phyloP scores from a whole-genome alignment of 2,113 vertebrate species.

The Pionites leucogaster region DNA sequence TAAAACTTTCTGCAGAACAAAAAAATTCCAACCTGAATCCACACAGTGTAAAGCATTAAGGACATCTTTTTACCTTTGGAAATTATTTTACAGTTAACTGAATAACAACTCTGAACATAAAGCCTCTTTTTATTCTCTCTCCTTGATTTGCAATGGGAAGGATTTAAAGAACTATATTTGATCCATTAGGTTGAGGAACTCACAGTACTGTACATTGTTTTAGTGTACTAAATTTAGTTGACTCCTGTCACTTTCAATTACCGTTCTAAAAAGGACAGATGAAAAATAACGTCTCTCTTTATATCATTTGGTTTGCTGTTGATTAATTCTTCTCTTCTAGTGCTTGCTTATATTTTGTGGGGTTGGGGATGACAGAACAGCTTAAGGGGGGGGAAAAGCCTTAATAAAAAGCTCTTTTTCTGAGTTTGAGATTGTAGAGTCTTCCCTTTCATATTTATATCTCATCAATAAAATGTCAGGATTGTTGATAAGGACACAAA shows the following conservation, averaged over 20 bases:
- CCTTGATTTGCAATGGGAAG: background rate
- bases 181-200: conserved; percentile 24
- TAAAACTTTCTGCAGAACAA: conserved; percentile 1
- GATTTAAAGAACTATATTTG: conserved; percentile 32
- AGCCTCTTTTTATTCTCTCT: background rate
- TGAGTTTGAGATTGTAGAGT: background rate
- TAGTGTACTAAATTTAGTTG: conserved; percentile 64
- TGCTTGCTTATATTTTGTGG: background rate
- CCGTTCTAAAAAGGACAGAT: conserved; percentile 31
- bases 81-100: conserved; percentile 38
- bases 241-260: conserved; percentile 65
- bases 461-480: background rate
- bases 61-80: background rate
- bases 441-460: background rate
- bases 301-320: conserved; percentile 38
- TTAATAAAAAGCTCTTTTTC: background rate
- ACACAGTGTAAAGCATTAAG: background rate
- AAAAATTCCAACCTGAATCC: background rate
- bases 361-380: background rate
- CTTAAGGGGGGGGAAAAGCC: background rate
- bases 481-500: background rate
- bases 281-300: conserved; percentile 40
- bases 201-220: conserved; percentile 42
- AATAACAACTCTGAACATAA: conserved; percentile 15
- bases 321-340: conserved; percentile 22